Evolutionary conservation across 2,888 invertebrate genomes (phyloP), one percentile per base, ranked within the genome.

Genomic region (Craniophora ligustri): DNA sequence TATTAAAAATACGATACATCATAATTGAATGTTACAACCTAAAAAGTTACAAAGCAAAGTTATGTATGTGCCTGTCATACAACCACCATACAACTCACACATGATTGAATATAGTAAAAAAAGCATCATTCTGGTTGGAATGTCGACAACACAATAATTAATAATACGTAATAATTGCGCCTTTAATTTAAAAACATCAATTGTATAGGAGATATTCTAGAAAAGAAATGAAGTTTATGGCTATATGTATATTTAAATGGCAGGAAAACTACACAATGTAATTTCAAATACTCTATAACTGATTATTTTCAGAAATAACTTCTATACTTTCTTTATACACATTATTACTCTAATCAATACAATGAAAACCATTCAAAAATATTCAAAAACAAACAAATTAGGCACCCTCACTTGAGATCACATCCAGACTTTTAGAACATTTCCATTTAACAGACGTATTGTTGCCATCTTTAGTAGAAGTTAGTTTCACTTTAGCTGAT

Each of bases 111-210:
- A 45, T 61, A 5, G 18, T 21, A 47, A 41, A 42, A 40, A 31
- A 57, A 51, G 36, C 56, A 39, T 56, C 51, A 67, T 50, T 44
- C 72, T 32, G 36, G 15, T 30, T 62, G 70, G 77, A 69, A 75
- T 73, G 72, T 68, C n/a, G 36, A 66, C 44, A 39, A 72, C 49
- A 60, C 30, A 48, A 42, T 26, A 44, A 44, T 16, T 14, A 32
- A 26, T 16, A 18, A 10, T 13, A 19, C 4, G 19, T 10, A 26
- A 49, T 35, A 48, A 38, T 18, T 38, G 46, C 41, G 21, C 18
- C 30, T 31, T 13, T 32, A 30, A 31, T 31, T 13, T 32, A 30
- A 38, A 44, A 40, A 57, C 19, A 36, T 32, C 5, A 44, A 41
- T 11, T n/a, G 16, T 32, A 36, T 34, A 46, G 19, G 26, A 11